phyloP scores from a whole-genome alignment of 23 tunicate genomes.

The Halocynthia aurantium region DNA sequence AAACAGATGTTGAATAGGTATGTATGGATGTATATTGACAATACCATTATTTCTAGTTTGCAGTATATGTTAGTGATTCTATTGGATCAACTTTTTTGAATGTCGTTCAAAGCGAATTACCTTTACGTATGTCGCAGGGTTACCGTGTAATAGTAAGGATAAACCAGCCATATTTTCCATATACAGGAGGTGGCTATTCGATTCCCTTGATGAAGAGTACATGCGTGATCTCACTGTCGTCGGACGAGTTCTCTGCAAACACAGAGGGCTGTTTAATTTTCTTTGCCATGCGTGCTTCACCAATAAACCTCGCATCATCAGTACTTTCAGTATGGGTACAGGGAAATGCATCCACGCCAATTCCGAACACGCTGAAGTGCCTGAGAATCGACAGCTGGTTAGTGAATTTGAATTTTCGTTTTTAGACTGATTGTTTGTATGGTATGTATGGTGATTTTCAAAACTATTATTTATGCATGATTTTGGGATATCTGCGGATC shows the following conservation, averaged over 20 bases:
- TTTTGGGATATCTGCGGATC: too few species aligned
- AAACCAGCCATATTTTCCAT: not conserved
- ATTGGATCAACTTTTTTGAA: not conserved
- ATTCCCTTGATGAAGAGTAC: constrained; percentile 76
- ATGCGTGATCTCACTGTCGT: constrained; percentile 68
- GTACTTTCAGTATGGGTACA: constrained; percentile 27
- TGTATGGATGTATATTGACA: not conserved
- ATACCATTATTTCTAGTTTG: not conserved
- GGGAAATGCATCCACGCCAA: constrained; percentile 51
- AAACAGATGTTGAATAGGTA: constrained; percentile 88
- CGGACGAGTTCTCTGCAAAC: constrained; percentile 72
- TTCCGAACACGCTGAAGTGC: constrained; percentile 27
- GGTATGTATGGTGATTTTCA: not conserved
- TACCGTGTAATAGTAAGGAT: too few species aligned
- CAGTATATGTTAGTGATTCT: too few species aligned
- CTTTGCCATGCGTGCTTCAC: constrained; percentile 72
- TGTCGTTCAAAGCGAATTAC: not conserved
- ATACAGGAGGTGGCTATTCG: constrained; percentile 68
- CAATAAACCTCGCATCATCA: constrained; percentile 85
- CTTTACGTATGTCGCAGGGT: not conserved
- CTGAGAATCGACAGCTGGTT: constrained; percentile 70
- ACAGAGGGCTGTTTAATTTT: constrained; percentile 76
- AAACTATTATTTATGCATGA: not conserved
- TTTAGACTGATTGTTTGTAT: too few species aligned
- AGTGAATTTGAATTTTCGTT: constrained; percentile 14